Base-by-base conservation (phyloP, 2,113 vertebrate genomes). In the Anguilla japonica region DNA sequence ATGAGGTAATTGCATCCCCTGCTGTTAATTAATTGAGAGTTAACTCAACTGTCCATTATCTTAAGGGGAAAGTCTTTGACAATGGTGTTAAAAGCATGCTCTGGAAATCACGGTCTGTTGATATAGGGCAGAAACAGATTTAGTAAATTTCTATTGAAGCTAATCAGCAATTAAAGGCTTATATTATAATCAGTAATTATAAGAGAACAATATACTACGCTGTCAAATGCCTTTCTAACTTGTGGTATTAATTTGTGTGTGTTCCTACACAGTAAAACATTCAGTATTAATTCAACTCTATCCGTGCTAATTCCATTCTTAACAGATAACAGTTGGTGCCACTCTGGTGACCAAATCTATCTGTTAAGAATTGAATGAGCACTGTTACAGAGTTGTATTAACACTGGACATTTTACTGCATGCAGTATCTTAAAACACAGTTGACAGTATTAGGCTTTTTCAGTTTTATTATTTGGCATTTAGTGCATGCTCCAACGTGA, bases 21-120 rank as follows among this genome's bases (percentile, higher is more conserved):
- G 41, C 41, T 67, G 81, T 82, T 82, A 50, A 82, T 82, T 20
- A 82, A 82, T 82, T 82, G 41, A 82, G 41, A 50, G 81, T 40
- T 50, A 4, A 82, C 26, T 46, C 20, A 82, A 82, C 41, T 50
- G 71, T 46, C 39, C 43, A 26, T 50, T 82, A 82, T 82, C 41
- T 50, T 50, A 82, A 50, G 46, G 22, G 40, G 7, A 50, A 22
- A 50, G 41, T 50, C 46, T 43, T 82, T 82, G 15, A 82, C 22
- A 50, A 50, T 40, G 46, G 18, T 50, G 41, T 20, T 53, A 82
- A 82, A 82, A 82, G 41, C 81, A 82, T 43, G 26, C 29, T 50
- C 20, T 82, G 13, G 41, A 41, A 82, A 75, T 13, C n/a, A 34
- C 4, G 8, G 60, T 67, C 22, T 67, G 60, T 67, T 67, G 60